These are phyloP conservation scores for Drosophila serrata DNA, from an alignment of 1,140 invertebrate species.

Conservation along the genomic window DNA sequence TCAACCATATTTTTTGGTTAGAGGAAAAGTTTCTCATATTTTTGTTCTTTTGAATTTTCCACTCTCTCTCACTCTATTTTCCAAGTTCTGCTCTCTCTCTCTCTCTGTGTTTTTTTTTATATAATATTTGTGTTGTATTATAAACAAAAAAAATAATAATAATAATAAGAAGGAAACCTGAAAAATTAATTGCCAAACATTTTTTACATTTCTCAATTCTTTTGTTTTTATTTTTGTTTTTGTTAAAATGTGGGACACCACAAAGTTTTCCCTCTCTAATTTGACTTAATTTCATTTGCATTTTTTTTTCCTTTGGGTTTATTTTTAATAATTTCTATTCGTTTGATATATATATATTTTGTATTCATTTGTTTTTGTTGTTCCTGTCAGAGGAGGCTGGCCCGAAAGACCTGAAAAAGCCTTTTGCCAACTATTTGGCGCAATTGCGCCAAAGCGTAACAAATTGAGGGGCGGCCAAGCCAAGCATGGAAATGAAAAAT, in stretches of 20 bases:
- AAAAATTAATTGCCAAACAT: slow-evolving; percentile 66
- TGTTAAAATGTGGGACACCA: slow-evolving; percentile 33
- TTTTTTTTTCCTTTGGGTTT: slow-evolving; percentile 34
- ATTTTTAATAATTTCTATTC: slow-evolving; percentile 62
- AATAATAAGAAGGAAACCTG: background rate
- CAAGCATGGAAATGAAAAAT: slow-evolving; percentile 67
- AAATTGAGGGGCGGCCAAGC: slow-evolving; percentile 38
- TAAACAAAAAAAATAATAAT: slow-evolving; percentile 29
- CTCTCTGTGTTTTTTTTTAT: slow-evolving; percentile 24
- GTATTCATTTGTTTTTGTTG: slow-evolving; percentile 8
- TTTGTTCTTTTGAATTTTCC: slow-evolving; percentile 13
- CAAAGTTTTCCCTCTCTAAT: slow-evolving; percentile 18
- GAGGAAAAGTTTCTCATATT: slow-evolving; percentile 32
- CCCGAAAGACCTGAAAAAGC: slow-evolving; percentile 28
- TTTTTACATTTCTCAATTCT: slow-evolving; percentile 34
- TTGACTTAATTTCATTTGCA: slow-evolving; percentile 42
- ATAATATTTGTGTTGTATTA: slow-evolving; percentile 44
- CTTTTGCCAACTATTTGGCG: slow-evolving; percentile 76
- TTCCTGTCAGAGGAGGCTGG: slow-evolving; percentile 9
- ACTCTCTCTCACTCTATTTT: too few relatives aligned
- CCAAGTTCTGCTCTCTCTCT: background rate
- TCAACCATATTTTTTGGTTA: slow-evolving; percentile 31
- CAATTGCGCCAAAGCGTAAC: slow-evolving; percentile 76
- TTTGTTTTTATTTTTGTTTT: slow-evolving; percentile 15
- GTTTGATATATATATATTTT: background rate